These are phyloP conservation scores for Pterocles orientalis DNA, from an alignment of 2,113 vertebrate species.

Conservation along the genomic window DNA sequence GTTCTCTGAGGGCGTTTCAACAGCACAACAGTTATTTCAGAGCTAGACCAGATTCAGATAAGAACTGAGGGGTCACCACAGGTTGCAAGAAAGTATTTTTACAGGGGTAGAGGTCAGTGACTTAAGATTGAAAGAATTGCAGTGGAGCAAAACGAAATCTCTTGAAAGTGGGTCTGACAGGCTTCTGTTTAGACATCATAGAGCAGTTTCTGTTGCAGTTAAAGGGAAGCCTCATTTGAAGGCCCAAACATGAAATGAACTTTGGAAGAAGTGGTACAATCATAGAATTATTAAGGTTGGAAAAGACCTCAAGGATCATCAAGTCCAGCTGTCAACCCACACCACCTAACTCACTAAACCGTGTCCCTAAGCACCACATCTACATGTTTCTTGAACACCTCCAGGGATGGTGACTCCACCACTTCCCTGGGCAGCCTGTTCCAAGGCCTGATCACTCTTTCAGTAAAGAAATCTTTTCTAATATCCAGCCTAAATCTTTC, in stretches of 20 bases:
- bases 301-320: too few relatives aligned
- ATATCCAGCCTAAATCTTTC: too few relatives aligned
- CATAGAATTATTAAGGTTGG: too few relatives aligned
- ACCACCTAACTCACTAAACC: too few relatives aligned
- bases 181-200: background rate
- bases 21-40: fast-evolving
- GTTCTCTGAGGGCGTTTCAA: background rate
- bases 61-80: background rate
- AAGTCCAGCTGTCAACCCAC: too few relatives aligned
- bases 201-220: background rate
- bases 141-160: background rate
- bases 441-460: too few relatives aligned
- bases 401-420: too few relatives aligned
- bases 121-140: background rate
- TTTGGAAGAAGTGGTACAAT: background rate
- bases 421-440: too few relatives aligned
- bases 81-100: background rate
- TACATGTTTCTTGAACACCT: too few relatives aligned
- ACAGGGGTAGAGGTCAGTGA: background rate
- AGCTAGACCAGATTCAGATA: background rate
- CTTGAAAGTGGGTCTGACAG: background rate
- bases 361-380: too few relatives aligned
- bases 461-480: too few relatives aligned
- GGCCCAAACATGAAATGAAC: background rate
- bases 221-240: background rate